Base-by-base conservation (phyloP, 2,113 vertebrate species). In the Bombycilla garrulus region DNA sequence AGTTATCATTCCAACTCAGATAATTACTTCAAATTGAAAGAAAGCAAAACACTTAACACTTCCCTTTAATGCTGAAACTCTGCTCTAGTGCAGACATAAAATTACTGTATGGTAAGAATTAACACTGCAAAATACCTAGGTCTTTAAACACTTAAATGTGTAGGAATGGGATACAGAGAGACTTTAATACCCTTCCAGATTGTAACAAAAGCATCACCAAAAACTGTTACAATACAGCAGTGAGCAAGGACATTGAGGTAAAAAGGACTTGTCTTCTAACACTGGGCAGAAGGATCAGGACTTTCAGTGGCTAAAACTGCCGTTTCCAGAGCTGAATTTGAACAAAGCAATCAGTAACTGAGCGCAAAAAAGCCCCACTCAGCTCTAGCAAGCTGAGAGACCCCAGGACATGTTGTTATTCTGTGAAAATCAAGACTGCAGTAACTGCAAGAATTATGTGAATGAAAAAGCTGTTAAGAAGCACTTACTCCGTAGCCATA, bases 401-500 rank as follows among this genome's bases (percentile, higher is more conserved):
- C 6, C 10, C 18, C 36, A 74, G 53, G 40, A 76, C 10, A 45
- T 0, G 2, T 23, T 35, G 54, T 36, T 40, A 45, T 21, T 45
- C 29, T 12, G 31, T 29, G 48, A 81, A 81, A 73, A 69, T 33
- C 18, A 69, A 76, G 16, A 83, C 69, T 1, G 16, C 25, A 47
- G 19, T 9, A 79, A 86, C 47, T 24, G 17, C 29, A 58, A 54
- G 2, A 67, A 44, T 33, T 73, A 86, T 56, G n/a, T 74, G 20
- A 78, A 71, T 21, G 12, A 61, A 72, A 29, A 69, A 74, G 38
- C 9, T 47, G 12, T 66, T 74, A 74, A 86, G 62, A 77, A 90
- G 9, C 6, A 98, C 99, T 99, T 98, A 99, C 99, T 99, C 99
- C 83, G 99, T 99, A 92, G 99, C 99, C 99, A 99, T 99, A 96